Evolutionary conservation across 37 sponge, comb jelly and placozoan species (phyloP), one percentile per base, ranked within the genome.

Genomic region (Ephydatia muelleri): DNA sequence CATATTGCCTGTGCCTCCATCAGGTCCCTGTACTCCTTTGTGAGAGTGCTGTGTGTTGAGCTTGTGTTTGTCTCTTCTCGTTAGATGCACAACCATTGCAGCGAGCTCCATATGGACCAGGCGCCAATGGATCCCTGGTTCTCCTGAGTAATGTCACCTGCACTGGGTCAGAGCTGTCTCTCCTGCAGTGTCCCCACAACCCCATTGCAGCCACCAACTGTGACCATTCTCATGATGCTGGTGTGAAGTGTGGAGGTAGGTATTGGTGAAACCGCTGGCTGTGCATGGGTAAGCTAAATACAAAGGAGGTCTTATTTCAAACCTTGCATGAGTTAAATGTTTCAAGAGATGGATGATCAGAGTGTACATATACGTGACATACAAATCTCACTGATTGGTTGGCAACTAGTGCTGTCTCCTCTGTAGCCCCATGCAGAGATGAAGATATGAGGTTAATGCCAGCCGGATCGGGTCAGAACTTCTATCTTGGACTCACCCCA

Each of bases 101-200:
- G 19, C 57, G 19, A 57, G 57, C 57, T 57, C 57, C 57, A 19
- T 57, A 57, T 57, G 57, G 57, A 57, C 57, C 9, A 21, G 57
- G 19, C 9, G 1, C 57, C 57, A 57, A 1, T 1, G 19, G 19
- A 1, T 16, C 57, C 12, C 1, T 57, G 57, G 57, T 38, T 13
- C 40, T 84, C 27, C 40, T 84, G 5, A 67, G n/a, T 37, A 38
- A 75, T 28, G 67, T 73, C 14, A 66, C 80, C 82, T 87, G 87
- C 66, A 39, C 29, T 31, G 87, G 87, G 0, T 36, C 33, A 34
- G 87, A 87, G 68, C 0, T 4, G 25, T 21, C 21, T 5, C 82
- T 87, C 19, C 23, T 85, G 48, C 64, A 76, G 0, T 85, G 81
- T 39, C 3, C 72, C 6, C 25, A 38, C 31, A 30, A 38, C 65